Base-by-base conservation (phyloP, 2,113 vertebrate species). In the Dipodomys stephensi region DNA sequence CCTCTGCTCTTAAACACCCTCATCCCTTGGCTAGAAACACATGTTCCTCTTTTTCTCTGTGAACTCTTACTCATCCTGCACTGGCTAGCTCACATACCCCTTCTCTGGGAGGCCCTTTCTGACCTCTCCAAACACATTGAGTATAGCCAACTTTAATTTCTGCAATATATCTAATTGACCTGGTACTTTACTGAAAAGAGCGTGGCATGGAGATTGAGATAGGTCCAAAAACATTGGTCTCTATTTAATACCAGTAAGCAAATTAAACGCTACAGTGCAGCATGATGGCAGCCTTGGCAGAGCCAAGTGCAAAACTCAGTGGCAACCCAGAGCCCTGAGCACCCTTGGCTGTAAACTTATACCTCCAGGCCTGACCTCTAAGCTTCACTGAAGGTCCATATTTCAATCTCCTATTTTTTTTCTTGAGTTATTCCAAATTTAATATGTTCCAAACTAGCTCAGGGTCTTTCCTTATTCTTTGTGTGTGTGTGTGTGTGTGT, bases 231-330 rank as follows among this genome's bases (percentile, higher is more conserved):
- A 27, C 7, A 39, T 12, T n/a, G 8, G 12, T 32, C 28, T 12
- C 30, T 18, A n/a, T 39, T 71, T 16, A 32, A 57, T 27, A 78
- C 20, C 28, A 39, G 5, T 32, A 71, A 32, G 19, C 18, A 72
- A 44, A 22, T 25, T 5, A 39, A 6, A 39, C 39, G 12, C 35
- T 35, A 6, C 0, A 10, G 22, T 6, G 0, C 28, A 20, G 22
- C 16, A 6, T 19, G 27, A 27, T 13, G 27, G 32, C 0, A 18
- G 39, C 25, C 39, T 57, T 9, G 44, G 35, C 5, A n/a, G 68
- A 53, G 15, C 62, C 12, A 20, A 35, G n/a, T 4, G 0, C 19
- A 16, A 2, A 25, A 6, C 15, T 57, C 16, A 57, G 53, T 57
- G 15, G 16, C 53, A 57, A 16, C 53, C 53, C 53, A 57, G 15